Evolutionary conservation across 64 coral and sea anemone genomes (phyloP).

Genomic region (Porites australiensis): DNA sequence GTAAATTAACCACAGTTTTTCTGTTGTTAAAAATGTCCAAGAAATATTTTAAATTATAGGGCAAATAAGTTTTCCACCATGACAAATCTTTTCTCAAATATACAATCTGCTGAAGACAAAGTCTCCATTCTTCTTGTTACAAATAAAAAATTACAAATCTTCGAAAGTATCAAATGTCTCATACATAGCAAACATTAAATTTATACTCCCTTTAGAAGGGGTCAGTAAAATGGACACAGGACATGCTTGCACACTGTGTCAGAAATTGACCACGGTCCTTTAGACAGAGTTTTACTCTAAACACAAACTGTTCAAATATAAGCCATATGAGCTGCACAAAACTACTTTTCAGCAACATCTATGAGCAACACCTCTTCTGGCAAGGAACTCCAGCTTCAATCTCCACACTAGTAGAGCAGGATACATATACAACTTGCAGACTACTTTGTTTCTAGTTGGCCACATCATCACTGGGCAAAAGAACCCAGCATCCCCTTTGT

Average conservation of each 20-base stretch:
- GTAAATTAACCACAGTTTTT: neutral
- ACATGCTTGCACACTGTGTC: neutral
- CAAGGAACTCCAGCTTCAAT: neutral
- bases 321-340: too few relatives aligned
- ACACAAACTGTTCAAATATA: too few relatives aligned
- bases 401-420: neutral
- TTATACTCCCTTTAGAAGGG: neutral
- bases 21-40: too few relatives aligned
- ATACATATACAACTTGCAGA: neutral
- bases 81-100: conserved; percentile 13
- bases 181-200: neutral
- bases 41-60: conserved; percentile 20
- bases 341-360: too few relatives aligned
- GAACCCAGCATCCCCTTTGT: neutral
- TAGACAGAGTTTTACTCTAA: neutral
- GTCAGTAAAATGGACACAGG: neutral
- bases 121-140: conserved; percentile 15
- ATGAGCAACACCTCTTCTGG: too few relatives aligned
- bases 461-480: neutral
- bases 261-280: neutral
- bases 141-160: conserved; percentile 49
- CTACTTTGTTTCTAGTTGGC: neutral
- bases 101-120: conserved; percentile 19
- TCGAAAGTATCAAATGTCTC: neutral
- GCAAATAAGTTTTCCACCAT: conserved; percentile 15